A percentile compares a stretch with the other conserved stretches of the same genome.
phyloP scores from a whole-genome alignment of 2,797 vertebrate genomes.

The Artibeus lituratus region DNA sequence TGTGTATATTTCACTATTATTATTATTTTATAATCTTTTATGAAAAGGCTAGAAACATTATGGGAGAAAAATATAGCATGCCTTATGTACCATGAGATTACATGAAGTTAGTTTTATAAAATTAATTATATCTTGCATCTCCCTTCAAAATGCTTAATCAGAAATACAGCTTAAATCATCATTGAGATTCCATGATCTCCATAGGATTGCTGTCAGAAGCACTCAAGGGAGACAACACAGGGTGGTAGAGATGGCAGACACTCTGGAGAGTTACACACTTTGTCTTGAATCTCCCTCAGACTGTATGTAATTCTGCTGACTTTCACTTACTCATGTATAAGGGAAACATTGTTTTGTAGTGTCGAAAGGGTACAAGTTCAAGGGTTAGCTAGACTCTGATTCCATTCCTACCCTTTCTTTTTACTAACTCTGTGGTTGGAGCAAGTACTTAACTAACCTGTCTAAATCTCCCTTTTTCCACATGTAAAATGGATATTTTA shows the following conservation, averaged over 20 bases:
- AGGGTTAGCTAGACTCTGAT: neutral
- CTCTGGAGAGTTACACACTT: neutral
- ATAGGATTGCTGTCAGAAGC: neutral
- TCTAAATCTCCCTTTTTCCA: neutral
- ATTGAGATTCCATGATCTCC: neutral
- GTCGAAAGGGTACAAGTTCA: neutral
- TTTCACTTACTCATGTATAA: neutral
- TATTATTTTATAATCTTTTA: neutral
- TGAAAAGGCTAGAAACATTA: neutral
- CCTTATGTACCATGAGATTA: neutral
- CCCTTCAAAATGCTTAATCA: neutral
- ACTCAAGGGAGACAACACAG: neutral
- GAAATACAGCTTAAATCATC: neutral
- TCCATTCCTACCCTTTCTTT: neutral
- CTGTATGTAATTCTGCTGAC: neutral
- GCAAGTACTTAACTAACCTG: neutral
- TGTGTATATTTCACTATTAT: neutral
- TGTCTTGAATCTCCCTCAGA: neutral
- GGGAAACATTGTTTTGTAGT: neutral
- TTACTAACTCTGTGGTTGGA: neutral
- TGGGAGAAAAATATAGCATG: neutral
- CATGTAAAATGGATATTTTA: neutral
- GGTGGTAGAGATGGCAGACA: neutral
- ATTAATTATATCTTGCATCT: neutral
- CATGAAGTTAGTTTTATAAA: slow-evolving; percentile 1